Evolutionary conservation across 2,888 invertebrate species (phyloP).

Genomic region (Seira sanloemensis): DNA sequence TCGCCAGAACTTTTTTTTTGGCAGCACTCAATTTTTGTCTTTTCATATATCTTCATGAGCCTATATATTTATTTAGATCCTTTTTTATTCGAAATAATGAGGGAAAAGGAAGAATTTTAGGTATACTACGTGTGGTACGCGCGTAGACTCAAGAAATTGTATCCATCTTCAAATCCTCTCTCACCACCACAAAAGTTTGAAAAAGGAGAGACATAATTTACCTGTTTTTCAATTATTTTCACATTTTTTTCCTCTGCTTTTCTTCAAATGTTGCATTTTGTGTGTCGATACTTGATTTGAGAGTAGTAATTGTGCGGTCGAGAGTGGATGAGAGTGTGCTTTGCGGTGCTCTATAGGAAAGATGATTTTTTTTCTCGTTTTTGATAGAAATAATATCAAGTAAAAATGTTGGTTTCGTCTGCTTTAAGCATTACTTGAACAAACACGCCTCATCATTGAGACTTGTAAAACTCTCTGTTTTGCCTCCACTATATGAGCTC

Average conservation of each 20-base stretch:
- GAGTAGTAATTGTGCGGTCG: constrained; percentile 16
- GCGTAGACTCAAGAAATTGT: not conserved
- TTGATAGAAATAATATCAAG: constrained; percentile 25
- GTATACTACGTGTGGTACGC: not conserved
- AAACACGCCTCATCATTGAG: constrained; percentile 45
- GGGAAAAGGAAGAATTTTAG: not conserved
- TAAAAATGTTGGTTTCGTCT: not conserved
- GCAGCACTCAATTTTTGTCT: not conserved
- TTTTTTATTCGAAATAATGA: constrained; percentile 42
- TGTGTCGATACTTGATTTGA: constrained; percentile 59
- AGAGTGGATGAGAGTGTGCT: not conserved
- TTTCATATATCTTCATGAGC: not conserved
- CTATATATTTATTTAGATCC: too few relatives aligned
- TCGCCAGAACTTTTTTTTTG: not conserved
- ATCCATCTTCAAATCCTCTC: constrained; percentile 32
- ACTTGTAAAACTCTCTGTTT: constrained; percentile 48
- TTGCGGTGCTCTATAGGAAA: constrained; percentile 14
- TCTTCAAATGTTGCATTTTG: constrained; percentile 36
- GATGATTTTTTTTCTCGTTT: not conserved
- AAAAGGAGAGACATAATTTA: constrained; percentile 54
- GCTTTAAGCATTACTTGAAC: not conserved
- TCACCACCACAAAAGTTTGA: constrained; percentile 7
- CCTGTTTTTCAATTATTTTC: constrained; percentile 62
- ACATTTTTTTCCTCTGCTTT: constrained; percentile 56
- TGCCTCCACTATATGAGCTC: constrained; percentile 39